Percentiles rank a stretch among this genome's conserved stretches.
These are phyloP conservation scores for Aythya fuligula DNA, from an alignment of 2,797 vertebrate genomes.

Conservation along the genomic window DNA sequence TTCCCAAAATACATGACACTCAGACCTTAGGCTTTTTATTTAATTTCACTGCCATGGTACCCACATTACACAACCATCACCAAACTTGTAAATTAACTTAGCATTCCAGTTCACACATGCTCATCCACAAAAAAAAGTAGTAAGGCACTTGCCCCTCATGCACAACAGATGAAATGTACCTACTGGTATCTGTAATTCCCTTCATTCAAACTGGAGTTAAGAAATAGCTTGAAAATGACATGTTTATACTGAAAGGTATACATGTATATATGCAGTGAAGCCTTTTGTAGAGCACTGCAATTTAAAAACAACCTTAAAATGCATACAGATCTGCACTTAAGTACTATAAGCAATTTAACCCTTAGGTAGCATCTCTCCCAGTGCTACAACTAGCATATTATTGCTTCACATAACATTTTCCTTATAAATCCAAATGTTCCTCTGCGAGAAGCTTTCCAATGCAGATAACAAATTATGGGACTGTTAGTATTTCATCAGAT, in stretches of 20 bases:
- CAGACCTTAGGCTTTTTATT: accelerated
- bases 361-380: background rate
- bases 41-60: background rate
- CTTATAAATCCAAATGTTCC: background rate
- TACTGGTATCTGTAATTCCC: background rate
- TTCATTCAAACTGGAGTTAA: background rate
- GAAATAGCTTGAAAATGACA: background rate
- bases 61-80: background rate
- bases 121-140: background rate
- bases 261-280: background rate
- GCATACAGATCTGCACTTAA: background rate
- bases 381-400: background rate
- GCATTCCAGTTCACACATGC: background rate
- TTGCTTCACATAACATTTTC: background rate
- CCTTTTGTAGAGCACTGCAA: background rate
- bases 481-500: background rate
- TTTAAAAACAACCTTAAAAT: background rate
- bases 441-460: background rate
- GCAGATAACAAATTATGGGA: background rate
- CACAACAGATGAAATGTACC: background rate
- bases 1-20: background rate
- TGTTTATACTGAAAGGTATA: background rate
- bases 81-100: background rate
- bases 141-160: background rate
- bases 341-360: background rate